Evolutionary conservation across 1,140 invertebrate genomes (phyloP).

Genomic region (Sycophaga agraensis): DNA sequence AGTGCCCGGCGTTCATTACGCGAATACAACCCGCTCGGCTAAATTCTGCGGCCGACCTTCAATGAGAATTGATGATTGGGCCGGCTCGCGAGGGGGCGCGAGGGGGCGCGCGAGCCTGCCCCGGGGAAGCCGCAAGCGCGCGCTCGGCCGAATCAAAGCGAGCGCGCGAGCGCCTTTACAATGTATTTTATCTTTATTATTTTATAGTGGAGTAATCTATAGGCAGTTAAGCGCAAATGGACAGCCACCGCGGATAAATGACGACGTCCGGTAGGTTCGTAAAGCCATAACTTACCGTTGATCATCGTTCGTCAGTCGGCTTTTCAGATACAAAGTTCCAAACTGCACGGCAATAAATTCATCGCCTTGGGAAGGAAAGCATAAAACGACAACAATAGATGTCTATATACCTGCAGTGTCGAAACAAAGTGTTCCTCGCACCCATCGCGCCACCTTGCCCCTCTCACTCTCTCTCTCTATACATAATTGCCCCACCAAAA

Average conservation of each 20-base stretch:
- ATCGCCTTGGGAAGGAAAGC: slow-evolving; percentile 46
- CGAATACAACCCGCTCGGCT: slow-evolving; percentile 13
- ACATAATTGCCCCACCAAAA: neutral
- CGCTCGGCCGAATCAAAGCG: slow-evolving; percentile 33
- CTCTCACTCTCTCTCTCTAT: neutral
- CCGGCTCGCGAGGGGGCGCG: neutral
- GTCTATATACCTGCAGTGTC: slow-evolving; percentile 22
- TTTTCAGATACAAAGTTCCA: slow-evolving; percentile 48
- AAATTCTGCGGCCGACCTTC: slow-evolving; percentile 22
- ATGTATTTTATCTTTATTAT: slow-evolving; percentile 53
- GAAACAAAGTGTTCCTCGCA: slow-evolving; percentile 22
- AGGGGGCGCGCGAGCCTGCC: slow-evolving; percentile 19
- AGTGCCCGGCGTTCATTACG: neutral
- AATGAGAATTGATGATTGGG: slow-evolving; percentile 14
- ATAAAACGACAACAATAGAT: slow-evolving; percentile 41
- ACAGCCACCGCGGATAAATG: slow-evolving; percentile 50
- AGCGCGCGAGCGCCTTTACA: slow-evolving; percentile 28
- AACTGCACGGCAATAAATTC: slow-evolving; percentile 49
- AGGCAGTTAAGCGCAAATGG: slow-evolving; percentile 49
- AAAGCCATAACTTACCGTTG: slow-evolving; percentile 53
- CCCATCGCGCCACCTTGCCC: neutral
- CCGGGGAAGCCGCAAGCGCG: too few species aligned
- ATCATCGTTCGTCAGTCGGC: slow-evolving; percentile 51
- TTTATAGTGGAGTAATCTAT: slow-evolving; percentile 53
- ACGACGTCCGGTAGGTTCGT: slow-evolving; percentile 45